A percentile compares a stretch with the other conserved stretches of the same genome.
Conservation (phyloP, 2,113 vertebrate species). For the Platichthys flesus region DNA sequence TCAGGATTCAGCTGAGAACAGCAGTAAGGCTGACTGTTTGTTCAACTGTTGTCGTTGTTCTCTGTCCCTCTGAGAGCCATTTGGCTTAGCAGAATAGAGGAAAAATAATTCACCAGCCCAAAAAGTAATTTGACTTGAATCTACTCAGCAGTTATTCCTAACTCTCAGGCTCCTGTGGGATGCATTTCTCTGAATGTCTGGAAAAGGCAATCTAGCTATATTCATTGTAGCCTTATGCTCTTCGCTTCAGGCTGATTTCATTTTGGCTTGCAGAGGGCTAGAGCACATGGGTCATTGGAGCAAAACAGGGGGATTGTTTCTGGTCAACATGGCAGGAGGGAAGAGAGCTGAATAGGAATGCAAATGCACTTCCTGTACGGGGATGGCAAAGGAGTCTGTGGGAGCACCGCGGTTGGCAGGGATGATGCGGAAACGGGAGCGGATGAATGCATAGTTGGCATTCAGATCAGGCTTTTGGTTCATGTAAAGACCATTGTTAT, state of each 20-base stretch:
- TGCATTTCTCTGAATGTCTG: neutral
- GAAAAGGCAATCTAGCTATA: slow-evolving; percentile 17
- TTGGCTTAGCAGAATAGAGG: neutral
- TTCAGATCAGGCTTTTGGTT: slow-evolving; percentile 67
- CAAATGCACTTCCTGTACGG: slow-evolving; percentile 69
- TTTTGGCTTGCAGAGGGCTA: slow-evolving; percentile 20
- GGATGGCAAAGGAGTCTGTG: slow-evolving; percentile 1
- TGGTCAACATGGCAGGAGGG: slow-evolving; percentile 31
- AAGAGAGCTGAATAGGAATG: slow-evolving; percentile 52
- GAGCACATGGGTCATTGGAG: slow-evolving; percentile 39
- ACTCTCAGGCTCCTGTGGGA: neutral
- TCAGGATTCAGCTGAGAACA: too few species aligned
- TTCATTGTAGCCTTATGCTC: neutral
- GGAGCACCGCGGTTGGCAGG: slow-evolving; percentile 39
- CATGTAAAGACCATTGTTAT: slow-evolving; percentile 64
- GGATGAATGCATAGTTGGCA: slow-evolving; percentile 61
- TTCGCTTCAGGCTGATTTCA: slow-evolving; percentile 21
- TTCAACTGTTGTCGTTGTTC: neutral
- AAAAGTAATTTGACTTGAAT: slow-evolving; percentile 26
- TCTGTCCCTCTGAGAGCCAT: neutral
- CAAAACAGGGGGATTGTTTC: slow-evolving; percentile 33
- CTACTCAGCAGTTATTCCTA: slow-evolving; percentile 19
- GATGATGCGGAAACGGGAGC: slow-evolving; percentile 46
- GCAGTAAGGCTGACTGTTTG: neutral
- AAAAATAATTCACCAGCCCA: slow-evolving; percentile 3